Evolutionary conservation across 2,113 vertebrate genomes (phyloP).

Genomic region (Sylvia atricapilla): DNA sequence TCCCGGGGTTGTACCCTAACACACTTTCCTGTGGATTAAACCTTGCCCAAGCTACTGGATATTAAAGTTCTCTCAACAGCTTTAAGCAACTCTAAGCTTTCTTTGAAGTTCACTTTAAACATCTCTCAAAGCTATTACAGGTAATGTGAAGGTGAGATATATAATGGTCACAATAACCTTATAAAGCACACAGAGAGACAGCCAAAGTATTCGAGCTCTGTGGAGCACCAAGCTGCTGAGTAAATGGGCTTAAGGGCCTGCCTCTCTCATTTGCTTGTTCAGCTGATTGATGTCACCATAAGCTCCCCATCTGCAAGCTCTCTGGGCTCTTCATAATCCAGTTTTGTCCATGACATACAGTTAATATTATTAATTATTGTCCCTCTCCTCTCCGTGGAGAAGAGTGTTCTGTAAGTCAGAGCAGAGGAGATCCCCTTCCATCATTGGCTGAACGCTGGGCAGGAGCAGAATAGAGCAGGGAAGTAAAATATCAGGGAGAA

Average conservation of each 20-base stretch:
- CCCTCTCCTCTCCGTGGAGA: neutral
- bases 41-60: neutral
- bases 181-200: neutral
- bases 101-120: conserved; percentile 51
- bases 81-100: neutral
- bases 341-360: neutral
- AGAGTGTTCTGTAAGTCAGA: accelerated
- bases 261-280: conserved; percentile 47
- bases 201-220: neutral
- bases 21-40: neutral
- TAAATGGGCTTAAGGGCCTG: neutral
- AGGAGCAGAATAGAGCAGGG: neutral
- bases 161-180: conserved; percentile 8
- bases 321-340: neutral
- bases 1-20: neutral
- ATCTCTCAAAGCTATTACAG: neutral
- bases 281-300: conserved; percentile 18
- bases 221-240: neutral
- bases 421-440: neutral
- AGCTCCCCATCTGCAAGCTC: conserved; percentile 5
- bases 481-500: neutral
- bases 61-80: neutral
- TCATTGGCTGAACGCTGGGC: neutral
- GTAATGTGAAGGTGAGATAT: conserved; percentile 2
- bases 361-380: conserved; percentile 29